Evolutionary conservation across 2,797 vertebrate species (phyloP), one percentile per base, ranked within the genome.

Genomic region (Benthosema pterotum): DNA sequence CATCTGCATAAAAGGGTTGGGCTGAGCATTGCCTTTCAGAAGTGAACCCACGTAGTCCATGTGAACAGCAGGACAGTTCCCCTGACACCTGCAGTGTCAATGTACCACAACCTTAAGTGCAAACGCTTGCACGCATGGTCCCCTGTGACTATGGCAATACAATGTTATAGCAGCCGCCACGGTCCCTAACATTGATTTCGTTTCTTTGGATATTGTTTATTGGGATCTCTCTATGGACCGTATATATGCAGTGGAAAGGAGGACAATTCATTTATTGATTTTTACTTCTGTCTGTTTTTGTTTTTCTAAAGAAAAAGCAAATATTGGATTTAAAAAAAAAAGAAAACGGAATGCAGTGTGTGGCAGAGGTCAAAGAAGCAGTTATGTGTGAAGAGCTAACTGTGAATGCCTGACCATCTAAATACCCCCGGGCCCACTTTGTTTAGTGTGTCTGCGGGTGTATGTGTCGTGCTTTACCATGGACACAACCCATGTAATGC

Each of bases 351-450:
- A 38, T 38, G 32, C 32, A 38, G 11, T 38, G 32, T 53, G 54
- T 48, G 84, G 76, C 77, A 80, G 57, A 82, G 71, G 75, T 83
- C 82, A 85, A 57, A 74, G 42, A 65, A 70, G 49, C 52, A 52
- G 83, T 81, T 78, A 83, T 9, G 47, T 49, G 47, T 49, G 47
- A 5, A 49, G 54, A 80, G 68, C 53, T 52, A 2, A 43, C 58
- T 55, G 63, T 58, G 78, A 71, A 74, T 74, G 73, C 74, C 57
- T 67, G 65, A 2, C 57, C 62, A 56, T 60, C 46, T 54, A 57
- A 60, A 61, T 11, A 52, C 65, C 66, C 68, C 54, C 5, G 7
- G 53, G 59, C 22, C 9, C 42, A 18, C 17, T 60, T 3, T 28
- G 0, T 25, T 13, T 49, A 17, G 60, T 53, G 42, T 17, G n/a